A percentile compares a stretch with the other conserved stretches of the same genome.
These are phyloP conservation scores for Limanda limanda DNA, from an alignment of 2,113 vertebrate species.

Conservation along the genomic window DNA sequence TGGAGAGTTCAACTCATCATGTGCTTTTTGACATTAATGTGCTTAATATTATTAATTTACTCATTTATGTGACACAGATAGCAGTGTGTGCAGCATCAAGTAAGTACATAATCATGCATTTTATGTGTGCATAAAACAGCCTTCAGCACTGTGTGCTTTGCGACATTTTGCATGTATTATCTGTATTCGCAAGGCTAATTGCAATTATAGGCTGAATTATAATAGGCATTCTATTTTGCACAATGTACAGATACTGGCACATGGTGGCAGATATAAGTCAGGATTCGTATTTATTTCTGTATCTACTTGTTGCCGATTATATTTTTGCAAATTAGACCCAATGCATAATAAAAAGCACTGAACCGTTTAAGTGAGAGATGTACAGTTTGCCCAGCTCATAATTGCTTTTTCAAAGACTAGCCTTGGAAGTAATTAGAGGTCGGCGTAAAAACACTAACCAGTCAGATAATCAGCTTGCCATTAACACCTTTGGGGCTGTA, in stretches of 20 bases:
- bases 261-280: not conserved
- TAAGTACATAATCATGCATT: not conserved
- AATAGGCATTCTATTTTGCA: constrained; percentile 12
- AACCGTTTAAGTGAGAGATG: constrained; percentile 65
- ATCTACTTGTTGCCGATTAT: constrained; percentile 50
- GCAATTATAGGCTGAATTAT: not conserved
- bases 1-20: not conserved
- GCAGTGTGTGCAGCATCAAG: not conserved
- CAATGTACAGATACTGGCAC: not conserved
- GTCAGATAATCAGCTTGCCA: constrained; percentile 75
- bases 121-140: not conserved
- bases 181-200: not conserved
- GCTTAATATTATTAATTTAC: not conserved
- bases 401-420: constrained; percentile 77
- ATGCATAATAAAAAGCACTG: constrained; percentile 66
- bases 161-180: not conserved
- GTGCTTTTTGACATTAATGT: not conserved
- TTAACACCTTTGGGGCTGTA: constrained; percentile 62
- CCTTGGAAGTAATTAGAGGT: constrained; percentile 75
- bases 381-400: constrained; percentile 68
- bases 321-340: constrained; percentile 58
- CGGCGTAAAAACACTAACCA: constrained; percentile 69
- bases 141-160: not conserved
- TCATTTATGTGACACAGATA: not conserved
- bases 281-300: constrained; percentile 19